phyloP scores from a whole-genome alignment of 2,888 invertebrate species.

The Autographa pulchrina region DNA sequence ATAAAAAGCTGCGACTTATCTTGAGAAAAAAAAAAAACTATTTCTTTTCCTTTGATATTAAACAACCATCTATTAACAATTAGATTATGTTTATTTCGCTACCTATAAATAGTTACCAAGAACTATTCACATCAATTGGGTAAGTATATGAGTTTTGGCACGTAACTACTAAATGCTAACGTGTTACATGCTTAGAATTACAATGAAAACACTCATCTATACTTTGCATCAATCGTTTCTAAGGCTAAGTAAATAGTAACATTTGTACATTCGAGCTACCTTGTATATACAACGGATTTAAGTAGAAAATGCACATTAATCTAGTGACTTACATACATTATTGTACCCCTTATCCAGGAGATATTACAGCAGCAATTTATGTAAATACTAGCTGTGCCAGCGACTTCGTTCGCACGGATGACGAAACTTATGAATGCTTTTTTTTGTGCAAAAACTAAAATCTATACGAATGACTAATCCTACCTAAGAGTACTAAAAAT shows the following conservation, averaged over 20 bases:
- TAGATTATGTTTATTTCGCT: not conserved
- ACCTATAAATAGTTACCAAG: not conserved
- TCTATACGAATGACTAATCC: too few species aligned
- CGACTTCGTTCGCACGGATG: too few species aligned
- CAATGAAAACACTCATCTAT: constrained; percentile 1
- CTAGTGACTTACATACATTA: too few species aligned
- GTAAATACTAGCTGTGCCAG: too few species aligned
- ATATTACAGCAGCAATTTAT: too few species aligned
- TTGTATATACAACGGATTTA: not conserved
- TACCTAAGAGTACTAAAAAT: too few species aligned
- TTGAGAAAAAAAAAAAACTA: too few species aligned
- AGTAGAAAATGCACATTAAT: not conserved
- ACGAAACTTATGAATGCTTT: too few species aligned
- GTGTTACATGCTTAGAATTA: not conserved
- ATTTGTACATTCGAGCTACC: not conserved
- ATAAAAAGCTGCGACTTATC: too few species aligned
- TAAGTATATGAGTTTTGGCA: not conserved
- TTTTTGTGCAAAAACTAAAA: too few species aligned
- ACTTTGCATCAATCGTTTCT: not conserved
- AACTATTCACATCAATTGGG: not conserved
- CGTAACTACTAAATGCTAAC: constrained; percentile 1
- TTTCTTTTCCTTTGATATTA: too few species aligned
- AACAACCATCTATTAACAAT: not conserved
- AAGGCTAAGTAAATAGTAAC: not conserved
- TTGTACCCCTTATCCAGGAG: too few species aligned